Evolutionary conservation across 2,113 vertebrate species (phyloP).

Genomic region (Triplophysa siluroides): DNA sequence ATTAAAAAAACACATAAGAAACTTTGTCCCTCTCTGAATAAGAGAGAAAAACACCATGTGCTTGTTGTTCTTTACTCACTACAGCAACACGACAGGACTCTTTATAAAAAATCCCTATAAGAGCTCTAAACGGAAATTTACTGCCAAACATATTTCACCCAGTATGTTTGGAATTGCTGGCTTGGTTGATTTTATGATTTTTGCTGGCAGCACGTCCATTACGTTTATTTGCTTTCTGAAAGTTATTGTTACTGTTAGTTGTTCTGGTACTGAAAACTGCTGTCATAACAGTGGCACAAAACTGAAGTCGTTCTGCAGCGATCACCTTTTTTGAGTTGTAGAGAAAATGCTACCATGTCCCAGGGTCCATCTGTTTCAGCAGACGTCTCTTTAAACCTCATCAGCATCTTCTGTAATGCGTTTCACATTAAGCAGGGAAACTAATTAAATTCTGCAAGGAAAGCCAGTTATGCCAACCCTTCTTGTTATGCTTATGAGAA

Average conservation of each 20-base stretch:
- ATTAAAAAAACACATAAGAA: neutral
- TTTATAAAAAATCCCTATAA: neutral
- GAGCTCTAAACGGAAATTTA: neutral
- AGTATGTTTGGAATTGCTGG: neutral
- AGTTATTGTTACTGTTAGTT: neutral
- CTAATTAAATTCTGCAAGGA: conserved; percentile 18
- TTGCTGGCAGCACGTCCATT: neutral
- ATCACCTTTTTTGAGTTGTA: neutral
- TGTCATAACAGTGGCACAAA: neutral
- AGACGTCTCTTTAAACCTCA: conserved; percentile 30
- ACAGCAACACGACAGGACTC: too few species aligned
- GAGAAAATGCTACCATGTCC: conserved; percentile 8
- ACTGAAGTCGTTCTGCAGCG: neutral
- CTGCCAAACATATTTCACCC: neutral
- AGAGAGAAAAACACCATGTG: neutral
- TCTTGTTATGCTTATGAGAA: conserved; percentile 4
- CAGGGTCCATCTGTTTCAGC: conserved; percentile 23
- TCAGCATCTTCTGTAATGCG: conserved; percentile 26
- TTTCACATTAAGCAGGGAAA: conserved; percentile 16
- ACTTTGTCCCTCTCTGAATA: neutral
- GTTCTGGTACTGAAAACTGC: neutral
- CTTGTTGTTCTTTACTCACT: neutral
- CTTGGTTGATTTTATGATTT: neutral
- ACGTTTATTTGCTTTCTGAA: neutral
- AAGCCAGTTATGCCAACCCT: conserved; percentile 1